Percentiles rank a stretch among this genome's conserved stretches.
Evolutionary conservation across 37 sponge, comb jelly and placozoan species (phyloP).

Genomic region (Hexactinellida sp.): DNA sequence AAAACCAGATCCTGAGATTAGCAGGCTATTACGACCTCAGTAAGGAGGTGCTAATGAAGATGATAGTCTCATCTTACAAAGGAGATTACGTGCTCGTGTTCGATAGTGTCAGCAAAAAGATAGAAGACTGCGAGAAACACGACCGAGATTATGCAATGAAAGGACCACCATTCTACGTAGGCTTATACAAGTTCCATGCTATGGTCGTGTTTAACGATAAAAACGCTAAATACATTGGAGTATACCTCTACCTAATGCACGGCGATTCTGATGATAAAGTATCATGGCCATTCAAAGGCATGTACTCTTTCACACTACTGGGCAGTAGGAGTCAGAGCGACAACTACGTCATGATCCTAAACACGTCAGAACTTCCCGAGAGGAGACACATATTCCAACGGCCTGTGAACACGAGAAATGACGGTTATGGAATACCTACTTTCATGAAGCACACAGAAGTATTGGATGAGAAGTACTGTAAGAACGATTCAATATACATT

Average conservation of each 20-base stretch:
- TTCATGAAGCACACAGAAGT: slow-evolving; percentile 12
- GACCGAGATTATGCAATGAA: slow-evolving; percentile 5
- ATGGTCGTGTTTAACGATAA: neutral
- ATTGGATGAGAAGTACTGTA: slow-evolving; percentile 2
- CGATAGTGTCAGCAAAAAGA: slow-evolving; percentile 1
- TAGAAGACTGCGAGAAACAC: slow-evolving; percentile 2
- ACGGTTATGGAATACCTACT: slow-evolving; percentile 4
- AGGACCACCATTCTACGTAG: slow-evolving; percentile 5
- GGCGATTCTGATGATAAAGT: slow-evolving; percentile 12
- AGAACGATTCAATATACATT: slow-evolving; percentile 9
- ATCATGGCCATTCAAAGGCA: neutral
- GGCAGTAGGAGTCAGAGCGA: slow-evolving; percentile 3
- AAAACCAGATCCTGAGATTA: neutral
- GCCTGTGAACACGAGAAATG: neutral
- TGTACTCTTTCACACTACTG: neutral
- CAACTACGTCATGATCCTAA: slow-evolving; percentile 12
- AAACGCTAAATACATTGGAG: neutral
- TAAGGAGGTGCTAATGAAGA: neutral
- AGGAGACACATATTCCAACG: slow-evolving; percentile 9
- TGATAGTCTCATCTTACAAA: neutral
- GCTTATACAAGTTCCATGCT: slow-evolving; percentile 2
- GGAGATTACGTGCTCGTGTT: slow-evolving; percentile 1
- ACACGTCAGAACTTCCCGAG: slow-evolving; percentile 13
- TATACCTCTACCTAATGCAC: neutral
- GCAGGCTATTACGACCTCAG: slow-evolving; percentile 13